Evolutionary conservation across 2,113 vertebrate genomes (phyloP).

Genomic region (Etheostoma cragini): DNA sequence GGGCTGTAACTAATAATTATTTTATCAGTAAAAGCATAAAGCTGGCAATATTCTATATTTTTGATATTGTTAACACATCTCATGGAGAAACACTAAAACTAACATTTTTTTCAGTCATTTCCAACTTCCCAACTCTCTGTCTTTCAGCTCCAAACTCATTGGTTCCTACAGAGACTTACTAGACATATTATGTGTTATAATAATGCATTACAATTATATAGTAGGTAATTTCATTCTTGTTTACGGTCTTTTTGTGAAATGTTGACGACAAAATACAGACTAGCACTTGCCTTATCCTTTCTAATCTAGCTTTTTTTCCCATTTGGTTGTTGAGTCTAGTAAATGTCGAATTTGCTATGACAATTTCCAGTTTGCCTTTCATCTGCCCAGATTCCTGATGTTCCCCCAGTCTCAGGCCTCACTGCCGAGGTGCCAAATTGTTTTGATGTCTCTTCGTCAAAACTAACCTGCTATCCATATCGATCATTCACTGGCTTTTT

Average conservation of each 20-base stretch:
- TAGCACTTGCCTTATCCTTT: neutral
- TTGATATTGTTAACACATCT: neutral
- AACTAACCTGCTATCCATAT: constrained; percentile 28
- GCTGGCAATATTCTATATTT: neutral
- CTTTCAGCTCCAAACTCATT: neutral
- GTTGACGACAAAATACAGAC: too few species aligned
- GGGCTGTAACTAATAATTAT: neutral
- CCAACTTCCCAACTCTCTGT: neutral
- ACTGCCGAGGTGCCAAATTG: constrained; percentile 57
- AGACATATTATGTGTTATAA: too few species aligned
- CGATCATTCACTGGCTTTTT: constrained; percentile 6
- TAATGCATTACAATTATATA: too few species aligned
- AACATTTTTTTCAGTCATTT: neutral
- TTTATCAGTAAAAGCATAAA: neutral
- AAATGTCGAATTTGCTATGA: neutral
- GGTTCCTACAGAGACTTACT: neutral
- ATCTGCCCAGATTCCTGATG: neutral
- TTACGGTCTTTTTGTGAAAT: too few species aligned
- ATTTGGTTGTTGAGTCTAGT: neutral
- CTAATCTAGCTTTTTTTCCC: neutral
- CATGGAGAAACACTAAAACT: neutral
- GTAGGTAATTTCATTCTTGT: neutral
- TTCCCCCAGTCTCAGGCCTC: neutral
- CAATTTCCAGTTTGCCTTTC: neutral
- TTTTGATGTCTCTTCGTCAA: constrained; percentile 84